These are phyloP conservation scores for Copidosoma floridanum DNA, from an alignment of 1,140 invertebrate genomes.

Conservation along the genomic window DNA sequence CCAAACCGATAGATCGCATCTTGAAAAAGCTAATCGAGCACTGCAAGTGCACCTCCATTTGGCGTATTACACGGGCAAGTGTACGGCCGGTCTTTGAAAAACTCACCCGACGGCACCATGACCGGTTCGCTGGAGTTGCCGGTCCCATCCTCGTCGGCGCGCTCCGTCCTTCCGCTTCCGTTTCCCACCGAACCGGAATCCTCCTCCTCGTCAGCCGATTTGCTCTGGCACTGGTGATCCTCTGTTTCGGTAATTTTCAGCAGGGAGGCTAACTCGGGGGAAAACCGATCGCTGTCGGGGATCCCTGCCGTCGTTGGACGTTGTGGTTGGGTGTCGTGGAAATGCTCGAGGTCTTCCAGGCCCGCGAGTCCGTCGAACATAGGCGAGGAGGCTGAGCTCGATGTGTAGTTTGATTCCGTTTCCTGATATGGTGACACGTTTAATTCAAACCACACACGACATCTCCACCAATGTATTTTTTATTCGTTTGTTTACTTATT, in stretches of 20 bases:
- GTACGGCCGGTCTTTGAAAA: neutral
- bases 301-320: too few relatives aligned
- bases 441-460: too few relatives aligned
- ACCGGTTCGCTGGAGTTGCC: conserved; percentile 29
- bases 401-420: neutral
- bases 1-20: too few relatives aligned
- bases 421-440: neutral
- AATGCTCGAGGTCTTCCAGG: conserved; percentile 8
- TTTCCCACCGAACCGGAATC: conserved; percentile 22
- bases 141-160: conserved; percentile 11
- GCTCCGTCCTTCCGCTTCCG: neutral
- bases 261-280: neutral
- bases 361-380: neutral
- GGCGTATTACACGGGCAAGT: neutral
- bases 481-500: too few relatives aligned
- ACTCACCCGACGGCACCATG: conserved; percentile 43
- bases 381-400: neutral
- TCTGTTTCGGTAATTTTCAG: too few relatives aligned
- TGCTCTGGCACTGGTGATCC: too few relatives aligned
- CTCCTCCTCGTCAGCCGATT: neutral
- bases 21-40: too few relatives aligned
- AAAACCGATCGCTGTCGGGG: neutral
- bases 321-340: neutral
- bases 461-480: too few relatives aligned
- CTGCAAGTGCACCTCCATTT: neutral